Evolutionary conservation across 2,888 invertebrate species (phyloP), one percentile per base, ranked within the genome.

Genomic region (Cryptosula pallasiana): DNA sequence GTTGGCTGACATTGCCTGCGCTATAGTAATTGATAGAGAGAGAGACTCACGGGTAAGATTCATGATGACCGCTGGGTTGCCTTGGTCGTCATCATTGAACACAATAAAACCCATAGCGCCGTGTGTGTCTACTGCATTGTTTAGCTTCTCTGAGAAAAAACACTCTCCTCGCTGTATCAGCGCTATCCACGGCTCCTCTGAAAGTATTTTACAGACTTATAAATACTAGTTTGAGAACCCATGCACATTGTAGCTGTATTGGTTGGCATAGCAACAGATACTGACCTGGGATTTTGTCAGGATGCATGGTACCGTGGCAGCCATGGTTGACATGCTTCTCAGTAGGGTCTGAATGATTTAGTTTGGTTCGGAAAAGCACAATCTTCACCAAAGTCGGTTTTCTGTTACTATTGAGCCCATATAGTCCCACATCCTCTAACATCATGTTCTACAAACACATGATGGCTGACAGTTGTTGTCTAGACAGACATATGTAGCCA

Each of bases 71-170:
- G 2, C 27, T n/a, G 5, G 45, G 45, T 45, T 23, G 9, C 32
- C 27, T 27, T 32, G 2, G 63, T 63, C 63, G 13, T 27, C 32
- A 32, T 27, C 32, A 32, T 63, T 63, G 63, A 13, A 63, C 13
- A 63, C 34, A 32, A 63, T 32, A 32, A 63, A 63, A 2, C 63
- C 63, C 25, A 29, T 27, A n/a, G 63, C 63, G 32, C 63, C 32
- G 32, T 63, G 63, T 9, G 27, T 29, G 34, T 32, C 32, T 27
- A 63, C 34, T 5, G 63, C 27, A 32, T 63, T 63, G 29, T 32
- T n/a, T 27, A 63, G 34, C 32, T 63, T 63, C 9, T 63, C 32
- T 29, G 63, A 25, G 27, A 63, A 63, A 13, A 3, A 27, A 34
- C 63, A 63, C 25, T 63, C 32, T 32, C 63, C 63, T n/a, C 63